Evolutionary conservation across 2,888 invertebrate genomes (phyloP).

Genomic region (Acronicta alni): DNA sequence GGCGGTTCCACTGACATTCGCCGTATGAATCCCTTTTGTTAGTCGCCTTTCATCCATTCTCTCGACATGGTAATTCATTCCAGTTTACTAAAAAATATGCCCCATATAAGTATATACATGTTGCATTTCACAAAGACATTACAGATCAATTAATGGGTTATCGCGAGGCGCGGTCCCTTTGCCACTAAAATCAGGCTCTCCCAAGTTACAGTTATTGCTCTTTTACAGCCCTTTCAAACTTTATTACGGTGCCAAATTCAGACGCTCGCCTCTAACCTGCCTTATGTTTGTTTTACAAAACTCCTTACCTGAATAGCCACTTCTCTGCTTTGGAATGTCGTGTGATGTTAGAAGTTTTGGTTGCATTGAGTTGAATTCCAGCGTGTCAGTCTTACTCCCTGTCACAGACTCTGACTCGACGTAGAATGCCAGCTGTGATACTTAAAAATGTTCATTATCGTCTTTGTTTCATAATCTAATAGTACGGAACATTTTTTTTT

Average conservation of each 20-base stretch:
- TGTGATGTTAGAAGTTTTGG: conserved; percentile 49
- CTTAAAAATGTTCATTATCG: too few species aligned
- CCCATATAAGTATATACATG: conserved; percentile 8
- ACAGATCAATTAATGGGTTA: conserved; percentile 86
- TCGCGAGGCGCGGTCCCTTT: conserved; percentile 75
- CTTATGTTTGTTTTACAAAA: conserved; percentile 82
- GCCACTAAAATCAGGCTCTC: conserved; percentile 87
- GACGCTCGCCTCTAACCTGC: conserved; percentile 67
- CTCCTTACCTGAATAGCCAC: conserved; percentile 62
- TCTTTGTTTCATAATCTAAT: too few species aligned
- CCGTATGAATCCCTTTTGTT: too few species aligned
- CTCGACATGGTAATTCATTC: too few species aligned
- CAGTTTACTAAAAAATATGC: conserved; percentile 1
- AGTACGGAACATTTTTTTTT: too few species aligned
- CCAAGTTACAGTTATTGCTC: conserved; percentile 87
- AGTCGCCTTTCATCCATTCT: too few species aligned
- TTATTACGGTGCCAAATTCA: conserved; percentile 88
- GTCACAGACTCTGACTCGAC: too few species aligned
- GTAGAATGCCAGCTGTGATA: too few species aligned
- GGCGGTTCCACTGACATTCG: too few species aligned
- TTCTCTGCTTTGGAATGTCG: conserved; percentile 50
- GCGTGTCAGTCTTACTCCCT: too few species aligned
- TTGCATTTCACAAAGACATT: conserved; percentile 58
- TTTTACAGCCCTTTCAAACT: conserved; percentile 89
- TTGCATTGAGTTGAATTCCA: conserved; percentile 27